Evolutionary conservation across 2,797 vertebrate species (phyloP), one percentile per base, ranked within the genome.

Genomic region (Pangasius djambal): DNA sequence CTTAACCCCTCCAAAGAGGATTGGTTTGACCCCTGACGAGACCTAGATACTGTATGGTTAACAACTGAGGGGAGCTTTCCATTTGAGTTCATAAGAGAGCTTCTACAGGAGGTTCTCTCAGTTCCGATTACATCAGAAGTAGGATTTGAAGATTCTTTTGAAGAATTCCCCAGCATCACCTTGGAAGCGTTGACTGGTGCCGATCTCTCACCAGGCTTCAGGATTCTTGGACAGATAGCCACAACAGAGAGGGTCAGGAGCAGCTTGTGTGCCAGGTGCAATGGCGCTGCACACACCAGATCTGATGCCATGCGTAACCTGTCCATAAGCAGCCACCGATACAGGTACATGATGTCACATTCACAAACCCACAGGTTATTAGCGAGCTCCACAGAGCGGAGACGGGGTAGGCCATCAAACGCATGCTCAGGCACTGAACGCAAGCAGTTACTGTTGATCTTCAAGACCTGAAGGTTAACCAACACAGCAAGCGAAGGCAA

Each of bases 371-470:
- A 97, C 63, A 94, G 93, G 92, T 96, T 96, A 93, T 96, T 90
- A 50, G 92, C 89, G 67, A 97, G 94, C 83, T 95, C 93, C 61
- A 96, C 92, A 0, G 95, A 94, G 28, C 91, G 90, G 52, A 97
- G 96, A 0, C 28, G 94, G 0, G 92, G 91, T 78, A 96, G 90
- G 70, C 93, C 31, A 83, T 97, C 96, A 8, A 96, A 96, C 59
- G 94, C 93, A 0, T 65, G 93, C 52, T 96, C 95, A 0, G 96
- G 95, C 83, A 97, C 94, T 0, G 95, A 95, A 10, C 93, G 95
- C 72, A 97, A 93, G 88, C 96, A 96, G 93, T 96, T 97, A 90
- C 95, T 95, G 94, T 96, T 96, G 91, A 97, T 95, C 85, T 95
- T 96, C 61, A 97, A 92, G 48, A 95, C 94, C 91, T 96, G 95